Conservation (phyloP, 2,888 invertebrate genomes). For the Conistra vaccinii region DNA sequence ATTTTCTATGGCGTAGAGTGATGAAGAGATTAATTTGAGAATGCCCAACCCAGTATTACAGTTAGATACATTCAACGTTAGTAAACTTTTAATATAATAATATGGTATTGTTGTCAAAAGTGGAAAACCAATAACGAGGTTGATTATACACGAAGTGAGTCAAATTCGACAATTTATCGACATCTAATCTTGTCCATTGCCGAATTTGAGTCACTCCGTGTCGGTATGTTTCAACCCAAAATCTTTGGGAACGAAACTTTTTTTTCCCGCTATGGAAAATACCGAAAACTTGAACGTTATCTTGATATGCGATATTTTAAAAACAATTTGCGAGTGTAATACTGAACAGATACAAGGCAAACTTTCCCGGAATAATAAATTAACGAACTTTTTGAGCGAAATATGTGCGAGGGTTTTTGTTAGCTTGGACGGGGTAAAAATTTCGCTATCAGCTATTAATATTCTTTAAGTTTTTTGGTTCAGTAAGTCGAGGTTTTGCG, state of each 20-base stretch:
- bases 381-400: conserved; percentile 71
- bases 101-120: neutral
- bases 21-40: neutral
- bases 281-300: conserved; percentile 67
- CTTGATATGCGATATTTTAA: conserved; percentile 84
- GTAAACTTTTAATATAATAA: no score
- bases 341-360: conserved; percentile 68
- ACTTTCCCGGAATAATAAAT: conserved; percentile 74
- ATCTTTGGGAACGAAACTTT: conserved; percentile 73
- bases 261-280: conserved; percentile 72
- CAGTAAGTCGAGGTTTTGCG: conserved; percentile 49
- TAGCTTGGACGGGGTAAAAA: conserved; percentile 62
- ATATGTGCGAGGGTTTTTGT: conserved; percentile 65
- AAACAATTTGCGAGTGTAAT: conserved; percentile 79
- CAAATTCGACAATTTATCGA: neutral
- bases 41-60: neutral
- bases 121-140: neutral
- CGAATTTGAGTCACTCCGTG: no score
- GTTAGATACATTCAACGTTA: neutral
- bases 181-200: no score
- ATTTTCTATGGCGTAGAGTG: no score
- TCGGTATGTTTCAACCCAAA: conserved; percentile 29
- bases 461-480: conserved; percentile 60
- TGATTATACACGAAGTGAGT: neutral
- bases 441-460: conserved; percentile 65